These are phyloP conservation scores for Tokudaia tokunoshimensis DNA, from an alignment of 2,797 vertebrate genomes.

Conservation along the genomic window DNA sequence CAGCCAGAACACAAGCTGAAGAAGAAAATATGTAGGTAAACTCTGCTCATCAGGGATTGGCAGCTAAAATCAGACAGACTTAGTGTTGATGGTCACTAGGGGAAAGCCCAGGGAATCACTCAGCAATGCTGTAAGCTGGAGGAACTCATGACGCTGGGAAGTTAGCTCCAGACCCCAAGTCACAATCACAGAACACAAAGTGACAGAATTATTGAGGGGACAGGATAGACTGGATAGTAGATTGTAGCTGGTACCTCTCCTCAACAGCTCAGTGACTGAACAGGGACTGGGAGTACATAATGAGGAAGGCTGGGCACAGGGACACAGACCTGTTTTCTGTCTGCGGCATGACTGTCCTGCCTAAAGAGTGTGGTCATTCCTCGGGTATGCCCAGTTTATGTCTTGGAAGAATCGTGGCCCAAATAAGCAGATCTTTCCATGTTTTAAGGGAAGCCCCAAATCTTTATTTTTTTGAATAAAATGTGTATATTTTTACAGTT, in stretches of 20 bases:
- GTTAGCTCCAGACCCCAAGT: background rate
- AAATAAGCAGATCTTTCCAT: background rate
- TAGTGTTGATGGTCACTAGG: background rate
- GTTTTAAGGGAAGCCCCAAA: background rate
- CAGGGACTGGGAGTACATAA: background rate
- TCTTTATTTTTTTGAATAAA: background rate
- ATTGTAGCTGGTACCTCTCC: background rate
- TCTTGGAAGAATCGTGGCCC: background rate
- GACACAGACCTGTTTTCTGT: background rate
- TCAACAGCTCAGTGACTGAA: background rate
- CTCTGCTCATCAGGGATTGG: background rate
- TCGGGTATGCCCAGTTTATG: fast-evolving
- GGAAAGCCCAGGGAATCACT: background rate
- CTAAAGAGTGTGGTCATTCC: background rate
- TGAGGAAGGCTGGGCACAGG: background rate
- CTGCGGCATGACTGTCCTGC: fast-evolving
- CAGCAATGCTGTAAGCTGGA: background rate
- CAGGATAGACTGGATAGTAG: fast-evolving
- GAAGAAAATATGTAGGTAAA: background rate
- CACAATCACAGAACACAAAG: background rate
- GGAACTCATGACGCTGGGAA: background rate
- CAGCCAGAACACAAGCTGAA: background rate
- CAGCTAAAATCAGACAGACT: background rate
- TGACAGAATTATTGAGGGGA: background rate
- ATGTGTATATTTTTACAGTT: background rate